Evolutionary conservation across 2,113 vertebrate species (phyloP), one percentile per base, ranked within the genome.

Genomic region (Anarrhichthys ocellatus): DNA sequence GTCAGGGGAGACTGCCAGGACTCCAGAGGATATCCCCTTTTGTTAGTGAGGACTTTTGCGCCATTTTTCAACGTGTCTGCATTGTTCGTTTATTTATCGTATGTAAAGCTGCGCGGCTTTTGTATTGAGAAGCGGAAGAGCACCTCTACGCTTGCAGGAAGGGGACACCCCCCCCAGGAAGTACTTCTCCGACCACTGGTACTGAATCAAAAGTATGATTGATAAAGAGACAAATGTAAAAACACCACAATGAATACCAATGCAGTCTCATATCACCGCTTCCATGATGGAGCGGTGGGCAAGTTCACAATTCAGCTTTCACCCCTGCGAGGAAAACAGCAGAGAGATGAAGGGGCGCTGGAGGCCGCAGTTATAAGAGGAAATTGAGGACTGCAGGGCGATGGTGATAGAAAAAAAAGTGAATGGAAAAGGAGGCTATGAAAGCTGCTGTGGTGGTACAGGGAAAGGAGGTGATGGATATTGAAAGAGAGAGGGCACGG

Each of bases 171-270:
- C 82, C 71, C 82, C 70, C 42, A 77, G 50, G 42, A 82, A 59
- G 58, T n/a, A 61, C 44, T 78, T 40, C 29, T 59, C 65, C 29
- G 7, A 61, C 52, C 32, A 42, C 77, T 91, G 61, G 76, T 27
- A 42, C 77, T 91, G 69, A 79, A 92, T 86, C 84, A 82, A 78
- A 82, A 87, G 88, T 54, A 86, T 83, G 88, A 91, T 32, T 78
- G 87, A 92, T 83, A 71, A 64, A 29, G 61, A 32, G 78, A 63
- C 85, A 83, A 89, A 92, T 78, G 83, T 80, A 81, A 84, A 80
- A 59, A 78, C 66, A 38, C 46, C 48, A 61, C 76, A 77, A 79
- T 82, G 82, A 85, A 92, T 89, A 89, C 75, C 77, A 87, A 91
- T 88, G 79, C 73, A 75, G 68, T 64, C 22, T 61, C 62, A 68